phyloP scores from a whole-genome alignment of 2,888 invertebrate species.

The Tromatobia lineatoria region DNA sequence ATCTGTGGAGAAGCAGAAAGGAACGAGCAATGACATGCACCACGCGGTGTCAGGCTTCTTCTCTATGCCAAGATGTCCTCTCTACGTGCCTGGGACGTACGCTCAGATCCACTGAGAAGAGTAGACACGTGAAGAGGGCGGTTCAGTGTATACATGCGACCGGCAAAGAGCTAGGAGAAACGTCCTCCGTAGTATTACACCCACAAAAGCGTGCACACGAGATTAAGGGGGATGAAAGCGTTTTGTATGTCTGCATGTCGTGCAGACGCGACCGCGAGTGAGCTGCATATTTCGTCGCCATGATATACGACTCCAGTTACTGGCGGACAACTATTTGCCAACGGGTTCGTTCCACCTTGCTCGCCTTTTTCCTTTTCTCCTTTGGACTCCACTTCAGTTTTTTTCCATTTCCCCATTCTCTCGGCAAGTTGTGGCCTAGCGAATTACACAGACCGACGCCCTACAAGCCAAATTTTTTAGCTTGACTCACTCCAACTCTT shows the following conservation, averaged over 20 bases:
- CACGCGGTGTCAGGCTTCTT: slow-evolving; percentile 18
- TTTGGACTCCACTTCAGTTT: background rate
- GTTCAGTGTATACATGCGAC: background rate
- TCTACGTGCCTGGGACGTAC: slow-evolving; percentile 33
- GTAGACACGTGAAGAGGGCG: slow-evolving; percentile 4
- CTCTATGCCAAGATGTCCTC: slow-evolving; percentile 12
- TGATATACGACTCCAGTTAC: slow-evolving; percentile 75
- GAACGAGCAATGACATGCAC: slow-evolving; percentile 1
- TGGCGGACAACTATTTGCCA: slow-evolving; percentile 77
- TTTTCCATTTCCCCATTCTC: background rate
- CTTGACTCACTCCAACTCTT: background rate
- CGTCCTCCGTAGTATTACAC: slow-evolving; percentile 34
- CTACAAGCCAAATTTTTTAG: background rate
- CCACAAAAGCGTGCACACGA: slow-evolving; percentile 13
- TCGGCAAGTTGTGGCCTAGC: background rate
- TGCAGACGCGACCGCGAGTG: slow-evolving; percentile 23
- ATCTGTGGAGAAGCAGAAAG: background rate
- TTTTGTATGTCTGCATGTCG: slow-evolving; percentile 35
- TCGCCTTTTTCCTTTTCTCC: background rate
- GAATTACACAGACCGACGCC: background rate
- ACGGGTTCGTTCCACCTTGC: slow-evolving; percentile 70
- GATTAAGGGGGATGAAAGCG: slow-evolving; percentile 36
- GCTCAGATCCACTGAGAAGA: slow-evolving; percentile 12
- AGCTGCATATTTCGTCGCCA: slow-evolving; percentile 71
- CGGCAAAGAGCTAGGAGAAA: slow-evolving; percentile 3